phyloP scores from a whole-genome alignment of 2,888 invertebrate genomes.

The Smittia aterrima region DNA sequence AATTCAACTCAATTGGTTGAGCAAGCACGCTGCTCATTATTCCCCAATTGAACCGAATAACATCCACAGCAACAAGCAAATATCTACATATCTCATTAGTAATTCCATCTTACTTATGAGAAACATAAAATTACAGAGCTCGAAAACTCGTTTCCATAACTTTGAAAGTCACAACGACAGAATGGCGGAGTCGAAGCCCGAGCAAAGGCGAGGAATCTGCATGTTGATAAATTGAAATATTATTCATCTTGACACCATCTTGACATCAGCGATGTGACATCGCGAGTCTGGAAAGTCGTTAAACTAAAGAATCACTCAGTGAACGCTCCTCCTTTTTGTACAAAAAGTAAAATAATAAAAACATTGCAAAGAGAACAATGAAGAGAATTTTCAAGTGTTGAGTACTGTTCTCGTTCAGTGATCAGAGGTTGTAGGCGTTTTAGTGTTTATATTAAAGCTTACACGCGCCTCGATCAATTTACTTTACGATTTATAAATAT shows the following conservation, averaged over 20 bases:
- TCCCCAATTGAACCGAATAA: not conserved
- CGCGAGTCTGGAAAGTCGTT: not conserved
- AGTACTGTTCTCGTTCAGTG: not conserved
- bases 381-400: slow-evolving; percentile 2
- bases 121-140: slow-evolving; percentile 12
- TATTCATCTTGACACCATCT: not conserved
- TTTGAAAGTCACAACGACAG: not conserved
- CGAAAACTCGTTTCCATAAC: not conserved
- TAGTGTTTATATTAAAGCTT: not conserved
- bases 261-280: not conserved
- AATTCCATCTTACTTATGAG: not conserved
- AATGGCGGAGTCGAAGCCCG: not conserved
- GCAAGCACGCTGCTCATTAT: not conserved
- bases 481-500: not conserved
- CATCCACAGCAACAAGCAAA: not conserved
- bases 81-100: not conserved
- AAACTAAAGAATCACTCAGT: slow-evolving; percentile 6
- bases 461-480: not conserved
- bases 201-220: not conserved
- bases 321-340: not conserved
- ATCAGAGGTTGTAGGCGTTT: not conserved
- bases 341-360: not conserved
- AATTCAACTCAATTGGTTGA: not conserved
- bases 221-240: slow-evolving; percentile 16
- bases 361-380: not conserved